phyloP scores from a whole-genome alignment of 2,113 vertebrate genomes.

The Pseudolaguvia tuberculata region DNA sequence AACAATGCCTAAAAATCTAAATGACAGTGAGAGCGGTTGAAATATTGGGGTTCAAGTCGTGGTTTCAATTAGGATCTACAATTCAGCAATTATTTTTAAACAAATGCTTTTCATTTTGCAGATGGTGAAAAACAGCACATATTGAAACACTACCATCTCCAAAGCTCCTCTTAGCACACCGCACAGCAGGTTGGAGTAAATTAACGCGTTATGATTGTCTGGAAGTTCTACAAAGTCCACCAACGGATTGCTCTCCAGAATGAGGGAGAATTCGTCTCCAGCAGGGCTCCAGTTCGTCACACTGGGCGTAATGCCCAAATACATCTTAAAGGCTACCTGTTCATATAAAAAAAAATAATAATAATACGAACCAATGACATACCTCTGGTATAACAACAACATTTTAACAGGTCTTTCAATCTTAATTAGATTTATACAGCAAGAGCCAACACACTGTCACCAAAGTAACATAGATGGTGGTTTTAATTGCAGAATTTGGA shows the following conservation, averaged over 20 bases:
- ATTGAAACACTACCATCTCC: conserved; percentile 80
- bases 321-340: conserved; percentile 98
- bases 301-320: conserved; percentile 91
- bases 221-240: conserved; percentile 98
- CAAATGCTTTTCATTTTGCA: neutral
- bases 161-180: conserved; percentile 90
- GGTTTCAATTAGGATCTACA: too few species aligned
- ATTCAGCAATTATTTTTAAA: neutral
- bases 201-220: conserved; percentile 89
- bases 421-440: conserved; percentile 2
- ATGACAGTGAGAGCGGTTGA: too few species aligned
- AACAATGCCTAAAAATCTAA: too few species aligned
- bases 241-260: conserved; percentile 93
- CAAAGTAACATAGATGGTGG: conserved; percentile 6
- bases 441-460: conserved; percentile 2
- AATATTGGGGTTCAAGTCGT: too few species aligned
- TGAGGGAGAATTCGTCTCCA: conserved; percentile 95
- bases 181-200: conserved; percentile 94
- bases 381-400: conserved; percentile 13
- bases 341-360: neutral
- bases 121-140: neutral
- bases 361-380: neutral
- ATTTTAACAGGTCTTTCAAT: conserved; percentile 32
- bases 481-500: conserved; percentile 22
- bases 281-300: conserved; percentile 98